Conservation (phyloP, 1,140 invertebrate genomes). For the Trichonephila inaurata region DNA sequence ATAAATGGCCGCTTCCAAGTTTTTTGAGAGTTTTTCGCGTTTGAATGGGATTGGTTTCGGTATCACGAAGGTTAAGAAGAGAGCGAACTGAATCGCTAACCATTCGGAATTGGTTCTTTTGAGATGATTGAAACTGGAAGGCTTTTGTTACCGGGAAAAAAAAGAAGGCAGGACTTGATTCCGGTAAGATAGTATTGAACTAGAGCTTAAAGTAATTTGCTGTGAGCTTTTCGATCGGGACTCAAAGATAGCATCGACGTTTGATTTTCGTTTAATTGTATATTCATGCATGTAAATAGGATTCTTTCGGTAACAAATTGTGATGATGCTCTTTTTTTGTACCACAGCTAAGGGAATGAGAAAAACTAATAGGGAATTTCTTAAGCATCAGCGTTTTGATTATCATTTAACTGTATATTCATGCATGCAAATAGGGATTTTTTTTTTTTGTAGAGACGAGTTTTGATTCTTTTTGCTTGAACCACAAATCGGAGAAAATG, state of each 20-base stretch:
- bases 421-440: not conserved
- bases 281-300: not conserved
- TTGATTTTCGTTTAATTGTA: not conserved
- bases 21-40: conserved; percentile 49
- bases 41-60: conserved; percentile 65
- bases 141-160: conserved; percentile 2
- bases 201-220: conserved; percentile 15
- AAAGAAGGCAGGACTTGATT: not conserved
- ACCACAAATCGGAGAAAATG: too few relatives aligned
- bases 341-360: too few relatives aligned
- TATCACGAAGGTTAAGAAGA: conserved; percentile 43
- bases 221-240: not conserved
- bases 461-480: too few relatives aligned
- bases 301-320: not conserved
- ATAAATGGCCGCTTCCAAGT: conserved; percentile 39
- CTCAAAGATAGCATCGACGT: not conserved
- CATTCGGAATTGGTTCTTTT: conserved; percentile 47
- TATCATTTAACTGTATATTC: not conserved
- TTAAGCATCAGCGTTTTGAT: not conserved
- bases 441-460: not conserved
- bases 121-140: conserved; percentile 46
- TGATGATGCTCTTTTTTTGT: too few relatives aligned
- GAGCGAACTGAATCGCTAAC: conserved; percentile 62
- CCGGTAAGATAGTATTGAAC: not conserved
- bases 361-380: too few relatives aligned